Conservation (phyloP, 2,888 invertebrate genomes). For the Ariolimax columbianus region DNA sequence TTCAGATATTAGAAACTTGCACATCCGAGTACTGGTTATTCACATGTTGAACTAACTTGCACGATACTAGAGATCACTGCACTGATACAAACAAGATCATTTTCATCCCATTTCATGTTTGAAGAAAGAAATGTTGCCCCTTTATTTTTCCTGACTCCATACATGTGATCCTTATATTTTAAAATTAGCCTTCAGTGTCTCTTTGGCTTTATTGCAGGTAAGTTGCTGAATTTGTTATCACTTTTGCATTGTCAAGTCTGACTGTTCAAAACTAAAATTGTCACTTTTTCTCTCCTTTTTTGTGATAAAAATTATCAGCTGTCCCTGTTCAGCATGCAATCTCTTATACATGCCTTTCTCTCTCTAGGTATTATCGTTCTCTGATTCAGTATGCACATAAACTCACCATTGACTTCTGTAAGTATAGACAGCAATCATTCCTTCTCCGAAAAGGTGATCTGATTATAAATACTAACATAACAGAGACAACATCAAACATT, state of each 20-base stretch:
- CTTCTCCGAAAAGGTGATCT: not conserved
- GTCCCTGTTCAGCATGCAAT: not conserved
- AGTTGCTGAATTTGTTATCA: no score
- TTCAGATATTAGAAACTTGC: no score
- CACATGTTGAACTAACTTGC: not conserved
- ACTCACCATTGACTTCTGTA: not conserved
- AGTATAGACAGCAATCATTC: not conserved
- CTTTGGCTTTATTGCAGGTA: no score
- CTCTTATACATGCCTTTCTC: not conserved
- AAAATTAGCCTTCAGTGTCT: no score
- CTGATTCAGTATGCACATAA: not conserved
- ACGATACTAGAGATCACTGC: not conserved
- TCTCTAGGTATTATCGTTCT: not conserved
- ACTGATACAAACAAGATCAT: not conserved
- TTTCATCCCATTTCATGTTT: not conserved
- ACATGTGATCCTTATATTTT: no score
- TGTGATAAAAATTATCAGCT: not conserved
- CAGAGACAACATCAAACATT: not conserved
- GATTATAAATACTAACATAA: conserved; percentile 12
- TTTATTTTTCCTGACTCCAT: no score
- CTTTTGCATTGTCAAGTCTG: no score
- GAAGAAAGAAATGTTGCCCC: not conserved
- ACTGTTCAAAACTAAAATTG: no score
- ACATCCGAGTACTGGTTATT: not conserved
- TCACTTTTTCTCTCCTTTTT: not conserved